Base-by-base conservation (phyloP, 64 coral and sea anemone species). In the Pocillopora damicornis region DNA sequence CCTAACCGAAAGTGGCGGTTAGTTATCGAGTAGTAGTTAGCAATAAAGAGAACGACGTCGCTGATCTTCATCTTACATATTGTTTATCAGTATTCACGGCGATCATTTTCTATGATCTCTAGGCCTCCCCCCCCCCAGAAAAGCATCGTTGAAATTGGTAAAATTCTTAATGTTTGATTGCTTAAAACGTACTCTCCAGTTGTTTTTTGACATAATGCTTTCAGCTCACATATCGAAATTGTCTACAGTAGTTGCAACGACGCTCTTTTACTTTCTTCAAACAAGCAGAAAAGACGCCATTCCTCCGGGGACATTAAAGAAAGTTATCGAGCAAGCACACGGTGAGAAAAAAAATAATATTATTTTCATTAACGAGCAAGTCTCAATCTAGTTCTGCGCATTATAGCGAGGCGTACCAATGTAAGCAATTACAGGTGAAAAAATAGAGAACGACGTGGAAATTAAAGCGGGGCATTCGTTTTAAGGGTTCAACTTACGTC, bases 211-310 rank as follows among this genome's bases (percentile, higher is more conserved):
- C 12, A 37, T 9, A 37, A 11, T 12, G 5, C 15, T 37, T 75
- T 75, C 11, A 38, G n/a, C 22, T 3, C 0, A 11, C 0, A 16
- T 4, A 10, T 73, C 2, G 30, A 73, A 45, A 45, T 45, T 45
- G 61, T n/a, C 11, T 11, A 71, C n/a, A 22, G 18, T 30, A 20
- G 9, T n/a, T 26, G 4, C 11, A 71, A 71, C 1, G 42, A 73
- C 6, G 34, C 17, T 20, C 18, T 58, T 77, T 15, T 11, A 17
- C 17, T 56, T 75, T 77, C 20, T 13, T 13, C 17, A 2, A 18
- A 77, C 37, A 45, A 77, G 5, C 58, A 79, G 77, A 79, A 79
- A 61, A 61, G 77, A 79, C 77, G 56, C 22, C 77, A 79, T 79
- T 79, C 77, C 77, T 79, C 51, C 30, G 56, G 60, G 18, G 77